Evolutionary conservation across 2,888 invertebrate genomes (phyloP).

Genomic region (Aporophyla nigra): DNA sequence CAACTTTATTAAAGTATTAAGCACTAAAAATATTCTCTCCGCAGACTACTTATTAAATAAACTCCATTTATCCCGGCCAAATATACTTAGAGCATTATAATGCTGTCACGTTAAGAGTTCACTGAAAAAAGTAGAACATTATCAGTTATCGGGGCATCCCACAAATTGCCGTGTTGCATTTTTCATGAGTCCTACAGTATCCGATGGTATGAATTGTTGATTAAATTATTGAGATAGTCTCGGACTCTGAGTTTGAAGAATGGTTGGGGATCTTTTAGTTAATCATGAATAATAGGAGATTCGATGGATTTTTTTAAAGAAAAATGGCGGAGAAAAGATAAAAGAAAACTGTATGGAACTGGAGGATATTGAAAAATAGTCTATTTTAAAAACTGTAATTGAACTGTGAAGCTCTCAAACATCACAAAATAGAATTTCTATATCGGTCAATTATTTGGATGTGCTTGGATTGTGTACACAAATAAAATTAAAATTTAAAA

Average conservation of each 20-base stretch:
- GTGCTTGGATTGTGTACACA: not conserved
- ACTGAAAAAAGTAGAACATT: constrained; percentile 76
- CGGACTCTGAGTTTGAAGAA: constrained; percentile 64
- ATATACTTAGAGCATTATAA: constrained; percentile 55
- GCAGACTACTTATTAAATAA: constrained; percentile 32
- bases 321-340: constrained; percentile 13
- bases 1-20: not conserved
- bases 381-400: constrained; percentile 1
- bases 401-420: not conserved
- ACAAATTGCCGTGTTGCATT: constrained; percentile 88
- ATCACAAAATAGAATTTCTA: no score
- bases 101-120: constrained; percentile 58
- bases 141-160: constrained; percentile 75
- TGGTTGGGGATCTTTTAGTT: constrained; percentile 52
- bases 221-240: constrained; percentile 86
- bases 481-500: not conserved
- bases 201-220: constrained; percentile 86
- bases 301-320: constrained; percentile 23
- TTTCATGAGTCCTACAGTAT: constrained; percentile 86
- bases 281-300: constrained; percentile 60
- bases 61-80: constrained; percentile 32
- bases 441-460: not conserved
- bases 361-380: not conserved
- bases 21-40: constrained; percentile 13
- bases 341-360: not conserved